Base-by-base conservation (phyloP, 2,888 invertebrate species). In the Zygaena filipendulae region DNA sequence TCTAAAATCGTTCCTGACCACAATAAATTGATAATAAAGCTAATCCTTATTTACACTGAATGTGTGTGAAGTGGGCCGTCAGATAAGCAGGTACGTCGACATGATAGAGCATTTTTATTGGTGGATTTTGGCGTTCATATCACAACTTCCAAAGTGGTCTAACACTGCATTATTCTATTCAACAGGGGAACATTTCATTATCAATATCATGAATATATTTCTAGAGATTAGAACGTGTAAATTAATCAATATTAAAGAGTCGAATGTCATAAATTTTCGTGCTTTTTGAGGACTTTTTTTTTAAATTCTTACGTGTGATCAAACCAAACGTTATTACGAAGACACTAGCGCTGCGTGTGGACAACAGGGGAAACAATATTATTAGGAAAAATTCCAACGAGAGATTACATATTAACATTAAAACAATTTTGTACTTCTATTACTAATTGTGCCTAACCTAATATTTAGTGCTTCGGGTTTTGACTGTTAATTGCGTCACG, bases 21-120 rank as follows among this genome's bases (percentile, higher is more conserved):
- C 41, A 67, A 59, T 68, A 64, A 67, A 70, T 63, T 70, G 74
- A 74, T 74, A 72, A 70, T 64, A 47, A 47, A 46, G 49, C 54
- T 70, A 68, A 74, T 72, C 72, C 68, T 55, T 75, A 58, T 75
- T 74, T 70, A 54, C 72, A 69, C 43, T 64, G 59, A 56, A 58
- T 59, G 68, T 62, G 58, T 36, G 56, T 75, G 61, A 68, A 74
- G 74, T 74, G 74, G 62, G 53, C 56, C 50, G 33, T 42, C 49
- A 47, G 75, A 75, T 75, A 75, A 75, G 67, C 45, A 39, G 44
- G 42, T 53, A 62, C 55, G 57, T 59, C 59, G 48, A 61, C 53
- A 38, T 42, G 58, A 50, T 52, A 39, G 49, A 45, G 36, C 47
- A 56, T 62, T 64, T 59, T 52, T 58, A 66, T 66, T 64, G 60